Evolutionary conservation across 2,113 vertebrate species (phyloP).

Genomic region (Axis porcinus): DNA sequence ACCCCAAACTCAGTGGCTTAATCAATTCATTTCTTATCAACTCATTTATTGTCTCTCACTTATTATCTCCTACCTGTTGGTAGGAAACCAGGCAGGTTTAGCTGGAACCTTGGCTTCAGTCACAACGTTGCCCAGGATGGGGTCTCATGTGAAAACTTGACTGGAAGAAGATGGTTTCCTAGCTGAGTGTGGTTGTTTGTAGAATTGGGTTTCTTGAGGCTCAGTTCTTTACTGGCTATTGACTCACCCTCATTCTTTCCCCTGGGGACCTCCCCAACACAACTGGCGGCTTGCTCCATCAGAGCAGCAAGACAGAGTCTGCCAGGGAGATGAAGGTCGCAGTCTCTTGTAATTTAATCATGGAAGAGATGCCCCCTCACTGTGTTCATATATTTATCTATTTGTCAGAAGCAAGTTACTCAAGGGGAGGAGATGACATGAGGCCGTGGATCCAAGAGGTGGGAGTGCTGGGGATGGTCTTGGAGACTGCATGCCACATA

Average conservation of each 20-base stretch:
- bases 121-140: neutral
- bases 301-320: neutral
- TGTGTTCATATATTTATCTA: neutral
- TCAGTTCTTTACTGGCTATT: neutral
- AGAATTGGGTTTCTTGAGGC: neutral
- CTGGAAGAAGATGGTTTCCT: neutral
- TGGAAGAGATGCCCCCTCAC: neutral
- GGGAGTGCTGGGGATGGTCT: accelerated
- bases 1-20: neutral
- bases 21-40: neutral
- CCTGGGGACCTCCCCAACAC: neutral
- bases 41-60: neutral
- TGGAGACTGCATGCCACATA: neutral
- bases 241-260: neutral
- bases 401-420: neutral
- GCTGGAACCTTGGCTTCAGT: neutral
- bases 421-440: neutral
- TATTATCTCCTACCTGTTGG: neutral
- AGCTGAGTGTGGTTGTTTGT: neutral
- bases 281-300: too few relatives aligned
- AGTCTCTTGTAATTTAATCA: neutral
- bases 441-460: neutral
- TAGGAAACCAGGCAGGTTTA: neutral
- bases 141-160: neutral
- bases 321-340: neutral